These are phyloP conservation scores for Chromobotia macracanthus DNA, from an alignment of 2,797 vertebrate genomes.

Conservation along the genomic window DNA sequence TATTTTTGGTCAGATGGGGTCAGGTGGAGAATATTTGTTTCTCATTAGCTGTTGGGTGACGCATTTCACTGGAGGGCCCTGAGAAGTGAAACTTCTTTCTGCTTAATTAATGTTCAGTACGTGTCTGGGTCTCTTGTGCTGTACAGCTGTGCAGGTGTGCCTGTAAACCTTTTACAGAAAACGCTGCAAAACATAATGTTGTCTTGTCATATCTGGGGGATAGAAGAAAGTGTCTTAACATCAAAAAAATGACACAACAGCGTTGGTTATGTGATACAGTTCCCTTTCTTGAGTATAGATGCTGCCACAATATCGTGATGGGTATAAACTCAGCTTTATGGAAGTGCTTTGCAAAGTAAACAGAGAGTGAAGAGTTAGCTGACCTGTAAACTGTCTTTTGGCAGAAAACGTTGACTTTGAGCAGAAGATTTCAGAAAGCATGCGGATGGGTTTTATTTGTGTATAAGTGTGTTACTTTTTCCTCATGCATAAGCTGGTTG, in stretches of 20 bases:
- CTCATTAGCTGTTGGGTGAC: neutral
- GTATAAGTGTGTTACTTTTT: too few species aligned
- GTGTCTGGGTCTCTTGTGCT: too few species aligned
- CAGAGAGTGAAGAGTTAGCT: neutral
- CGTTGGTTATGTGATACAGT: neutral
- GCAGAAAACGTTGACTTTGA: conserved; percentile 24
- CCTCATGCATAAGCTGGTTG: neutral
- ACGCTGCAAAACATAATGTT: too few species aligned
- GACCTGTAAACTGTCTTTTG: conserved; percentile 26
- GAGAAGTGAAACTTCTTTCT: too few species aligned
- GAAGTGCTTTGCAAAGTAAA: too few species aligned
- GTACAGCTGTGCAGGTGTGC: too few species aligned
- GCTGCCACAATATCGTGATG: neutral
- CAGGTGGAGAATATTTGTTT: neutral
- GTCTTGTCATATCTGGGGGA: too few species aligned
- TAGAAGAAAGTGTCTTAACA: conserved; percentile 13
- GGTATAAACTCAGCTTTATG: neutral
- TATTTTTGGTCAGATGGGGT: neutral
- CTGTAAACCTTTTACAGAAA: too few species aligned
- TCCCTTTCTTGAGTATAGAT: neutral
- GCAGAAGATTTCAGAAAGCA: conserved; percentile 11
- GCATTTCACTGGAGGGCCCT: too few species aligned
- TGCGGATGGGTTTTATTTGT: conserved; percentile 17
- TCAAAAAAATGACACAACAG: neutral
- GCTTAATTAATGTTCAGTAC: too few species aligned